Evolutionary conservation across 1,140 invertebrate genomes (phyloP).

Genomic region (Drosophila sproati): DNA sequence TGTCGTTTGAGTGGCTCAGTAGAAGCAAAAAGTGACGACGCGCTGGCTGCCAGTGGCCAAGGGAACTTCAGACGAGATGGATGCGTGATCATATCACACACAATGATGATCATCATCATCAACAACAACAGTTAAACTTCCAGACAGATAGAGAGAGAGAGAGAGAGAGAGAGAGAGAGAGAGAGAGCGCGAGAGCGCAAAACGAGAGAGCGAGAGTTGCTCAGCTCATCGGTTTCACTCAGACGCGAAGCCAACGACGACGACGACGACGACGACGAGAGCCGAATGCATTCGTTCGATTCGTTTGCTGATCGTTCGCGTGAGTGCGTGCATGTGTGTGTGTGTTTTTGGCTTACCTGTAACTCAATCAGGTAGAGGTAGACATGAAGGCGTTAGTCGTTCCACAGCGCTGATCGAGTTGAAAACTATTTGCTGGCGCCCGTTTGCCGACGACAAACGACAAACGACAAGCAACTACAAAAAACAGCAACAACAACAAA

Average conservation of each 20-base stretch:
- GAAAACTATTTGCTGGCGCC: slow-evolving; percentile 72
- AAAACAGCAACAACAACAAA: slow-evolving; percentile 15
- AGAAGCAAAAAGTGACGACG: slow-evolving; percentile 44
- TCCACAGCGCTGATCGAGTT: slow-evolving; percentile 84
- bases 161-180: slow-evolving; percentile 4
- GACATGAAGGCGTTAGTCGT: slow-evolving; percentile 85
- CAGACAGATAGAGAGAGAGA: slow-evolving; percentile 14
- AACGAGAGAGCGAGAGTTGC: slow-evolving; percentile 3
- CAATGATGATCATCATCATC: slow-evolving; percentile 29
- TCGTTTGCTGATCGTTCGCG: slow-evolving; percentile 44
- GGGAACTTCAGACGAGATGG: slow-evolving; percentile 45
- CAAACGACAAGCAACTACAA: slow-evolving; percentile 38
- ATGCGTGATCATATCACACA: slow-evolving; percentile 41
- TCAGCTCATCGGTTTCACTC: slow-evolving; percentile 27
- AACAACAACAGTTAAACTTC: slow-evolving; percentile 43
- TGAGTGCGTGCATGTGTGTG: slow-evolving; percentile 6
- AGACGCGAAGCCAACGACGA: slow-evolving; percentile 4
- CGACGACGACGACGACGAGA: slow-evolving; percentile 15
- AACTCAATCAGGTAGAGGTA: slow-evolving; percentile 84
- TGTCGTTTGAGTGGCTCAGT: slow-evolving; percentile 22
- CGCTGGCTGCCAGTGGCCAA: slow-evolving; percentile 52
- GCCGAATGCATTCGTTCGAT: slow-evolving; percentile 21
- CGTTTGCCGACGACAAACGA: slow-evolving; percentile 35
- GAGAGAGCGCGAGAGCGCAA: not conserved
- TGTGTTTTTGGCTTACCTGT: slow-evolving; percentile 48